Evolutionary conservation across 2,888 invertebrate species (phyloP).

Genomic region (Cerastis rubricosa): DNA sequence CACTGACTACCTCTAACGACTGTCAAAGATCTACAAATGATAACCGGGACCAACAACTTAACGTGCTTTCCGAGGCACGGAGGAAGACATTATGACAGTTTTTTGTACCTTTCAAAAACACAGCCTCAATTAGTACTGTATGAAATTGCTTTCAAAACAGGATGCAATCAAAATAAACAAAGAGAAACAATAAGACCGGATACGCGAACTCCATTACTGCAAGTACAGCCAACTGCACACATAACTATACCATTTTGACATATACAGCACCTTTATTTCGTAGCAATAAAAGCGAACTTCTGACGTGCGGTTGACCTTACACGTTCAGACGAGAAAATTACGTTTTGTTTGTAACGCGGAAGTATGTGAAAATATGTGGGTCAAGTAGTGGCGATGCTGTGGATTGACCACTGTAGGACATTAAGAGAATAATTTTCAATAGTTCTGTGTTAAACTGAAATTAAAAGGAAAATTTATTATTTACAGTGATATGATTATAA

Average conservation of each 20-base stretch:
- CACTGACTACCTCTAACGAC: too few species aligned
- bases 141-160: neutral
- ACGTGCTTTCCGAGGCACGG: too few species aligned
- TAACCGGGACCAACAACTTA: too few species aligned
- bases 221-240: constrained; percentile 1
- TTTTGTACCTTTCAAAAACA: neutral
- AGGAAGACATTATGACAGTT: too few species aligned
- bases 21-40: too few species aligned
- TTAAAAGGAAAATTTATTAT: too few species aligned
- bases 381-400: neutral
- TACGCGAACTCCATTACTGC: constrained; percentile 5
- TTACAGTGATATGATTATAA: too few species aligned
- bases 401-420: constrained; percentile 38
- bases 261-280: neutral
- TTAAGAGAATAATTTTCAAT: neutral
- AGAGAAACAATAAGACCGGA: constrained; percentile 1
- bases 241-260: neutral
- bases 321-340: constrained; percentile 43
- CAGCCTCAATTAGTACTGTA: neutral
- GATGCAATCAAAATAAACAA: constrained; percentile 21
- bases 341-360: constrained; percentile 43
- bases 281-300: constrained; percentile 8
- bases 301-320: constrained; percentile 9
- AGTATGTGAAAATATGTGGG: constrained; percentile 47
- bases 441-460: neutral